Evolutionary conservation across 2,888 invertebrate species (phyloP).

Genomic region (Acanthopleura granulata): DNA sequence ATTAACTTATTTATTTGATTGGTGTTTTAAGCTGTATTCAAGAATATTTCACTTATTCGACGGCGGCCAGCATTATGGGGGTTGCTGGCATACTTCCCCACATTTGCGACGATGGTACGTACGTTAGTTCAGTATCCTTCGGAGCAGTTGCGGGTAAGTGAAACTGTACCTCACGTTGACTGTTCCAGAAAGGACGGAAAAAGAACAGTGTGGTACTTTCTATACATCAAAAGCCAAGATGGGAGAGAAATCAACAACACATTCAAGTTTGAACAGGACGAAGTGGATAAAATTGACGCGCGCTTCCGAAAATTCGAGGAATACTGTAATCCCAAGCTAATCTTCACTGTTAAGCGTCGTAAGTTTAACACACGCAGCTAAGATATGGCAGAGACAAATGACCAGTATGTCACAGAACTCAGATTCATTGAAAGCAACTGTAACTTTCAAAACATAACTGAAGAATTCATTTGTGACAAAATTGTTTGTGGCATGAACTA

Average conservation of each 20-base stretch:
- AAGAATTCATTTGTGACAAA: conserved; percentile 12
- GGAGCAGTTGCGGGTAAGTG: no score
- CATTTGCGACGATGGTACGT: no score
- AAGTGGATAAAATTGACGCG: conserved; percentile 12
- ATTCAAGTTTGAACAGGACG: background rate
- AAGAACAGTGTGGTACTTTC: background rate
- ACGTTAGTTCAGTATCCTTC: no score
- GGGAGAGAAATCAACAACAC: conserved; percentile 19
- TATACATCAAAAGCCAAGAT: background rate
- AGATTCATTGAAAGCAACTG: background rate
- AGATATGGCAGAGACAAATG: conserved; percentile 14
- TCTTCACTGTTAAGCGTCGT: conserved; percentile 20
- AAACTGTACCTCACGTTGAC: no score
- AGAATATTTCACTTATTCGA: no score
- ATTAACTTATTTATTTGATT: no score
- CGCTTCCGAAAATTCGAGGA: conserved; percentile 17
- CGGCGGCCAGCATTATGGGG: no score
- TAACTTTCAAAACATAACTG: conserved; percentile 2
- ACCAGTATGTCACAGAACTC: conserved; percentile 22
- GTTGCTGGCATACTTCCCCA: no score
- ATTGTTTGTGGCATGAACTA: conserved; percentile 18
- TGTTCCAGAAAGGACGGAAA: background rate
- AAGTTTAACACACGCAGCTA: conserved; percentile 6
- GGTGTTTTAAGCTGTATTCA: no score
- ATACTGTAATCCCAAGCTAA: conserved; percentile 22